Conservation (phyloP, 2,797 vertebrate genomes). For the Melanogrammus aeglefinus region DNA sequence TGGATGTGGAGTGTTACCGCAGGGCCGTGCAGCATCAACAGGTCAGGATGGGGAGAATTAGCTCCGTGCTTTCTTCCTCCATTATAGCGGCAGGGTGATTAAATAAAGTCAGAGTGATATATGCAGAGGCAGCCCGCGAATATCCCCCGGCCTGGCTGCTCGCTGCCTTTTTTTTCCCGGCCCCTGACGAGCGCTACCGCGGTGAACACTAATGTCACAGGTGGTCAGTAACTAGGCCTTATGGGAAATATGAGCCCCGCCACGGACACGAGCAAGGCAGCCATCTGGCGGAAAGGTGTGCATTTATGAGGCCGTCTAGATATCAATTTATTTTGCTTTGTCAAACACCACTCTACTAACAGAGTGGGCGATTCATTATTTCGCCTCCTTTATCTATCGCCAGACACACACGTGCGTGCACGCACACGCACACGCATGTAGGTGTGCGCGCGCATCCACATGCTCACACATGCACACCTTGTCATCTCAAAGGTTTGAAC, state of each 20-base stretch:
- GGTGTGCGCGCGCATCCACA: conserved; percentile 1
- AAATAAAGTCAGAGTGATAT: conserved; percentile 54
- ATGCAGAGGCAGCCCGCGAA: conserved; percentile 41
- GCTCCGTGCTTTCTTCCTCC: conserved; percentile 36
- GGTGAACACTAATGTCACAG: conserved; percentile 41
- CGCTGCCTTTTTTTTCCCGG: conserved; percentile 39
- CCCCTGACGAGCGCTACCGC: background rate
- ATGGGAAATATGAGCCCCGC: conserved; percentile 41
- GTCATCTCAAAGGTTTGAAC: conserved; percentile 44
- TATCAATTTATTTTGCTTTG: conserved; percentile 63
- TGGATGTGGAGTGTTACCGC: conserved; percentile 57
- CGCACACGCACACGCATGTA: conserved; percentile 3
- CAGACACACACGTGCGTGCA: conserved; percentile 4
- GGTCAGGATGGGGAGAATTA: conserved; percentile 50
- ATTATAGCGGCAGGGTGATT: conserved; percentile 44
- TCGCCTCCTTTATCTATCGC: background rate
- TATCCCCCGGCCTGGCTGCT: conserved; percentile 36
- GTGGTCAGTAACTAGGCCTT: conserved; percentile 42
- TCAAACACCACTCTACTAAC: conserved; percentile 54
- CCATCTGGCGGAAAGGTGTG: conserved; percentile 43
- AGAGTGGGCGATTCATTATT: conserved; percentile 51
- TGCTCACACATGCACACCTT: conserved; percentile 22
- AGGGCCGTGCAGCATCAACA: conserved; percentile 49
- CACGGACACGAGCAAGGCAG: conserved; percentile 31
- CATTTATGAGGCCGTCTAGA: conserved; percentile 15